Percentiles rank a stretch among this genome's conserved stretches.
phyloP scores from a whole-genome alignment of 2,888 invertebrate genomes.

The Mesochorus sp. region DNA sequence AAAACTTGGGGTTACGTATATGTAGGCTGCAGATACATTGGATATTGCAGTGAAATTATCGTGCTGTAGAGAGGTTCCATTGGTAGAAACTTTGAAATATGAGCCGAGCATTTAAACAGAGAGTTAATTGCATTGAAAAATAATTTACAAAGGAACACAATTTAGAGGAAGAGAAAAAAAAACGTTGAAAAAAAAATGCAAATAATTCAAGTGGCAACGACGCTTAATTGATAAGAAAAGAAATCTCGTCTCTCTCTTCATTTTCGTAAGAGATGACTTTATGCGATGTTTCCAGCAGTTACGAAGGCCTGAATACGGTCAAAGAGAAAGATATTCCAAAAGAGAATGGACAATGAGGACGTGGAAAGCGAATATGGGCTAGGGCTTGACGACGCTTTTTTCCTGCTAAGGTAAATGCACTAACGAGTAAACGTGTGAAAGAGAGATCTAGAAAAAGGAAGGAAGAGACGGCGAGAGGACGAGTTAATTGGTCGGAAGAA shows the following conservation, averaged over 20 bases:
- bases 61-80: not conserved
- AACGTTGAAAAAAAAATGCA: too few species aligned
- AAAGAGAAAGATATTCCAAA: not conserved
- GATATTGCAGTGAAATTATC: not conserved
- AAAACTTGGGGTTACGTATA: not conserved
- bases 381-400: slow-evolving; percentile 25
- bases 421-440: slow-evolving; percentile 51
- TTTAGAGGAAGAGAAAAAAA: too few species aligned
- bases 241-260: too few species aligned
- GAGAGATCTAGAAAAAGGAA: not conserved
- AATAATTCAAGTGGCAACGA: too few species aligned
- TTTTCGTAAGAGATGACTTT: too few species aligned
- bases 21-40: not conserved
- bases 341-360: slow-evolving; percentile 47
- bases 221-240: too few species aligned
- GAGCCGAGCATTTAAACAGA: too few species aligned
- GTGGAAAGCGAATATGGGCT: slow-evolving; percentile 8
- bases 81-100: not conserved
- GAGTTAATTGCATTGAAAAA: too few species aligned
- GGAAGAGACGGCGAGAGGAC: not conserved
- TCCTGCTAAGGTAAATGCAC: slow-evolving; percentile 41
- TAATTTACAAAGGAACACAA: too few species aligned
- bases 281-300: not conserved
- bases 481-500: not conserved
- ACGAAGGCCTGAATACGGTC: not conserved